These are phyloP conservation scores for Oceanites oceanicus DNA, from an alignment of 2,113 vertebrate species.

Conservation along the genomic window DNA sequence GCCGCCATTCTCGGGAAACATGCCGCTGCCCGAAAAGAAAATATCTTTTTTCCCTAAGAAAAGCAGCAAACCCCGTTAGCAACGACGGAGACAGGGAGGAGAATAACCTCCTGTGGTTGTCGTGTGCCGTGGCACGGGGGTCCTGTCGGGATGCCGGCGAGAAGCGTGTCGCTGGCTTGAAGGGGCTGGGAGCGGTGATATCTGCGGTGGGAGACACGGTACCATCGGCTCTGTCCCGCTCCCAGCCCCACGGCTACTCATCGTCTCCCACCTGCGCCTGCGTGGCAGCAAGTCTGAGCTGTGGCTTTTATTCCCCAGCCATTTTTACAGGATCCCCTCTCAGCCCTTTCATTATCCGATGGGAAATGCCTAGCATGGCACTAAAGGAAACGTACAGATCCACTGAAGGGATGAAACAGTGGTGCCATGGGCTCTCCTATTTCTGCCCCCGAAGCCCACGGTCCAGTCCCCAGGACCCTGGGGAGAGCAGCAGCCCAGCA, in stretches of 20 bases:
- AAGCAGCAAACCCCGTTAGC: background rate
- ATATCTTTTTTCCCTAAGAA: background rate
- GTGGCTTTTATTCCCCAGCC: background rate
- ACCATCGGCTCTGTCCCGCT: background rate
- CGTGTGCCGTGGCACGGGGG: background rate
- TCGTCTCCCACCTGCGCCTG: rapidly evolving
- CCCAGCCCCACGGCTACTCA: background rate
- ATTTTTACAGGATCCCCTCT: rapidly evolving
- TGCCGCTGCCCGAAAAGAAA: background rate
- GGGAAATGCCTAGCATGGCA: background rate
- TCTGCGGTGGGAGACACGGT: background rate
- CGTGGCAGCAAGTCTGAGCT: rapidly evolving
- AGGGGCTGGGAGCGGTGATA: rapidly evolving
- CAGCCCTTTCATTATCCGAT: background rate
- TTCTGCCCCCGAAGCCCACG: background rate
- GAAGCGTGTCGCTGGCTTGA: rapidly evolving
- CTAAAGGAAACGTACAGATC: background rate
- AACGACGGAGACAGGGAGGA: background rate
- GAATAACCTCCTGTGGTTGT: background rate
- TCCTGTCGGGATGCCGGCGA: background rate
- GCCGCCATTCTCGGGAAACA: background rate
- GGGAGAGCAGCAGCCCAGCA: background rate
- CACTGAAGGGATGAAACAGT: background rate
- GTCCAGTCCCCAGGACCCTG: too few species aligned
- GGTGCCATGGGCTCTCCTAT: background rate